These are phyloP conservation scores for Nasonia oneida DNA, from an alignment of 2,888 invertebrate species.

Conservation along the genomic window DNA sequence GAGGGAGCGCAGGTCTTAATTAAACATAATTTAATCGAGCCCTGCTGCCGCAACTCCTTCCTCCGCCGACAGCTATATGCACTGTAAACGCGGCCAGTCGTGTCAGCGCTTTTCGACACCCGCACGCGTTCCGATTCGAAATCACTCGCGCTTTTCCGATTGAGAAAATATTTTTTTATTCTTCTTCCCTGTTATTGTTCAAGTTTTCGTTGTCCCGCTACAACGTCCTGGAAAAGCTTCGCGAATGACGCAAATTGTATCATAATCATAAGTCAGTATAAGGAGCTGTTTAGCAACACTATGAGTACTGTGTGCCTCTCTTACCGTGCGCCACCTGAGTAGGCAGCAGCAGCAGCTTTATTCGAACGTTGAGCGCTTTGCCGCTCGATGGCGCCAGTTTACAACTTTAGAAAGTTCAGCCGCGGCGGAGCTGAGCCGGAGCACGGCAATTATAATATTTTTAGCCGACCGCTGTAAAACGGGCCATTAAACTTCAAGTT, in stretches of 20 bases:
- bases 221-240: too few species aligned
- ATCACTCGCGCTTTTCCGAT: too few species aligned
- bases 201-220: too few species aligned
- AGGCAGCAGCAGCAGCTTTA: not conserved
- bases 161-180: too few species aligned
- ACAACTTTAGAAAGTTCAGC: not conserved
- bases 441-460: constrained; percentile 11
- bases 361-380: not conserved
- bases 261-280: too few species aligned
- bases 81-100: not conserved
- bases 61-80: not conserved
- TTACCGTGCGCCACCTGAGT: constrained; percentile 19
- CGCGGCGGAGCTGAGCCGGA: not conserved
- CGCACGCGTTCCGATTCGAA: not conserved
- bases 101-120: constrained; percentile 8
- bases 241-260: too few species aligned
- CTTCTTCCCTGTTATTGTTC: too few species aligned
- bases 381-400: constrained; percentile 42
- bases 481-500: constrained; percentile 28
- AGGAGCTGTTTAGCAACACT: too few species aligned
- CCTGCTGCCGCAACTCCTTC: not conserved
- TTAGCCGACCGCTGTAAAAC: constrained; percentile 14
- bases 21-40: constrained; percentile 25
- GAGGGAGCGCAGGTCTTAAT: not conserved
- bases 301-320: too few species aligned